Percentiles rank a stretch among this genome's conserved stretches.
Evolutionary conservation across 2,113 vertebrate species (phyloP).

Genomic region (Smithornis capensis): DNA sequence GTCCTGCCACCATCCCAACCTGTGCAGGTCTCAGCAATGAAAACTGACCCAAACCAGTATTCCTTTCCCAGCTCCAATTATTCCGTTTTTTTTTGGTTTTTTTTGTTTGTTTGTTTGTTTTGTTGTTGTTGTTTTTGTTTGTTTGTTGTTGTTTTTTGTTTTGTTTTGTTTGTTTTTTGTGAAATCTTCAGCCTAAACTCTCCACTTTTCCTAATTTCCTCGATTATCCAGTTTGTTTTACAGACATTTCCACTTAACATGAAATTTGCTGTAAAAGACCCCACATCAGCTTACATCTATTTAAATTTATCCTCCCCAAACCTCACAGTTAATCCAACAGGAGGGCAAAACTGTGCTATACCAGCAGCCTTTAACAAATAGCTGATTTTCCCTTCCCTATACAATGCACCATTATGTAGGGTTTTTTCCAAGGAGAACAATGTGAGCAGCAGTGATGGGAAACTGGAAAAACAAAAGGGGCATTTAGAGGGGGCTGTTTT

Average conservation of each 20-base stretch:
- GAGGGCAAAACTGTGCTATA: not conserved
- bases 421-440: constrained; percentile 48
- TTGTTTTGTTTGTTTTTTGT: too few species aligned
- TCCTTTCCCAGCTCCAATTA: not conserved
- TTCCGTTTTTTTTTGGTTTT: not conserved
- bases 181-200: not conserved
- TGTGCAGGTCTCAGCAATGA: not conserved
- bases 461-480: constrained; percentile 68
- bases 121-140: too few species aligned
- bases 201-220: not conserved
- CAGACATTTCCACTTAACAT: not conserved
- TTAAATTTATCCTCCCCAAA: constrained; percentile 11
- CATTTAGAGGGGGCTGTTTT: constrained; percentile 57
- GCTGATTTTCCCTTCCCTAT: constrained; percentile 66
- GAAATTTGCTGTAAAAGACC: constrained; percentile 3
- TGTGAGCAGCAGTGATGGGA: constrained; percentile 59
- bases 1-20: not conserved
- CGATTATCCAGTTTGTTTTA: constrained; percentile 8
- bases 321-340: not conserved
- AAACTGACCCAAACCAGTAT: not conserved
- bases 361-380: constrained; percentile 56
- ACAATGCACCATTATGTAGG: constrained; percentile 75
- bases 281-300: not conserved
- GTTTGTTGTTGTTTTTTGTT: too few species aligned
- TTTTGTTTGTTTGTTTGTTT: too few species aligned